phyloP scores from a whole-genome alignment of 92 coral and sea anemone species.

The Heteractis magnifica region DNA sequence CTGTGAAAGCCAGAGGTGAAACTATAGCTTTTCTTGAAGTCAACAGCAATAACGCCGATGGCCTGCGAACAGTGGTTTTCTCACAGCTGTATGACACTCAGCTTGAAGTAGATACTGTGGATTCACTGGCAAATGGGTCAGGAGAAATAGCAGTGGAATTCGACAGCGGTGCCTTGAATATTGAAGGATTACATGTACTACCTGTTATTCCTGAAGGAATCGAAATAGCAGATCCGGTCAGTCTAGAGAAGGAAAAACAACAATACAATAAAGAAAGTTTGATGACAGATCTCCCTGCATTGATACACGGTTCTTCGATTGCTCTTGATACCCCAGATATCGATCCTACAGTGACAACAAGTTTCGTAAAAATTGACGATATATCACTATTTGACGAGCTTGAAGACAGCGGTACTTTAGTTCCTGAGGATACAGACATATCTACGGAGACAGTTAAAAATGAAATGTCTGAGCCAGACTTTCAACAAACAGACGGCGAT shows the following conservation, averaged over 20 bases:
- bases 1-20: neutral
- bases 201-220: neutral
- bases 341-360: conserved; percentile 13
- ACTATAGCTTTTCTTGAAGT: neutral
- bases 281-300: neutral
- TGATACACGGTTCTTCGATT: neutral
- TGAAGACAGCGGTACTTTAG: conserved; percentile 16
- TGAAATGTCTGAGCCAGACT: neutral
- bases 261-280: neutral
- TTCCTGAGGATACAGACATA: conserved; percentile 18
- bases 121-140: neutral
- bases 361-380: conserved; percentile 6
- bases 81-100: neutral
- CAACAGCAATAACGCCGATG: neutral
- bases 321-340: neutral
- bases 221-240: neutral
- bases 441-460: conserved; percentile 17
- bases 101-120: neutral
- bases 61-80: neutral
- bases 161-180: neutral
- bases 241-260: neutral
- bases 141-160: neutral
- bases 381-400: neutral
- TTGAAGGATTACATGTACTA: neutral
- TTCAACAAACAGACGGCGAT: neutral